These are phyloP conservation scores for Limonius californicus DNA, from an alignment of 1,140 invertebrate genomes.

Conservation along the genomic window DNA sequence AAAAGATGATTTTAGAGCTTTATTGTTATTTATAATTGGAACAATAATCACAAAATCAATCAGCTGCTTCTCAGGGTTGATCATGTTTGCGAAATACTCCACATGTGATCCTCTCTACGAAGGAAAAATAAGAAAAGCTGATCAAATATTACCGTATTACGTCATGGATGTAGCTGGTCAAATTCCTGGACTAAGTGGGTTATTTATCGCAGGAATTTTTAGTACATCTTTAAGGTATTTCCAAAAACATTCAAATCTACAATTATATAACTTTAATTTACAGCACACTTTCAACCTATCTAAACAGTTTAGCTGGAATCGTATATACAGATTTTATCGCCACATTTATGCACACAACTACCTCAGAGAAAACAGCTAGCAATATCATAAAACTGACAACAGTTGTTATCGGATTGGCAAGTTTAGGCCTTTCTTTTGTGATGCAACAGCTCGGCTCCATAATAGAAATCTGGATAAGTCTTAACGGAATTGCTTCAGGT, in stretches of 20 bases:
- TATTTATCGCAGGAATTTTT: constrained; percentile 69
- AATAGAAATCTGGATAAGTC: constrained; percentile 57
- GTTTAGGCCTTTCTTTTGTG: constrained; percentile 57
- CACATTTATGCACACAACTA: constrained; percentile 33
- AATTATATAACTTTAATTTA: not conserved
- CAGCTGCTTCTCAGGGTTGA: constrained; percentile 55
- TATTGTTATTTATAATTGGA: constrained; percentile 9
- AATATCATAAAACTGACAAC: constrained; percentile 56
- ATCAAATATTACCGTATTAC: constrained; percentile 56
- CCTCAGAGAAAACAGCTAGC: constrained; percentile 49
- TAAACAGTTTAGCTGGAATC: not conserved
- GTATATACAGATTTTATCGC: not conserved
- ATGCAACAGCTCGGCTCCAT: constrained; percentile 59
- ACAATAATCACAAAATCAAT: constrained; percentile 25
- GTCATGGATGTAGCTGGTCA: constrained; percentile 56
- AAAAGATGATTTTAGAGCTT: constrained; percentile 15
- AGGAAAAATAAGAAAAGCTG: constrained; percentile 45
- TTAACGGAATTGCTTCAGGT: constrained; percentile 61
- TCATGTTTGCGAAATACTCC: constrained; percentile 58
- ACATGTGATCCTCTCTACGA: constrained; percentile 57
- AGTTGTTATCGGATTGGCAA: constrained; percentile 55
- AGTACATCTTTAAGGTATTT: constrained; percentile 62
- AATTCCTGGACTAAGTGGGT: constrained; percentile 58
- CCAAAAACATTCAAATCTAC: too few species aligned
- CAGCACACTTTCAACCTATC: not conserved